Percentiles rank a stretch among this genome's conserved stretches.
These are phyloP conservation scores for Bradypodion ventrale DNA, from an alignment of 2,797 vertebrate genomes.

Conservation along the genomic window DNA sequence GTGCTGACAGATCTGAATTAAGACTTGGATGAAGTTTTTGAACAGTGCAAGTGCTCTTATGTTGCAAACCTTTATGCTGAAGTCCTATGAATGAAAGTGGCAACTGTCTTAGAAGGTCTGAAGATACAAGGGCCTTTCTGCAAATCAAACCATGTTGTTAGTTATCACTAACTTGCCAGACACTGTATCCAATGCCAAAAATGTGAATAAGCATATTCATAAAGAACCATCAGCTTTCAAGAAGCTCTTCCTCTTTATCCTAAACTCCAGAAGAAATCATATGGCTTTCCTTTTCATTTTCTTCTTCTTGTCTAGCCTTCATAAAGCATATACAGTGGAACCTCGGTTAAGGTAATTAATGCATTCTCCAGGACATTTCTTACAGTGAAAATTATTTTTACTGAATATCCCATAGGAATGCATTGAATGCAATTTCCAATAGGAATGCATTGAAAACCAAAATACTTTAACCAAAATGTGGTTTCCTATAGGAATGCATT, in stretches of 20 bases:
- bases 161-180: conserved; percentile 7
- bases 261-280: not conserved
- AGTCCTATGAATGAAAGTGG: not conserved
- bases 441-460: too few species aligned
- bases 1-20: conserved; percentile 12
- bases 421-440: too few species aligned
- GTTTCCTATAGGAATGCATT: too few species aligned
- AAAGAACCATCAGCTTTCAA: not conserved
- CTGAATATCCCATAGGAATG: too few species aligned
- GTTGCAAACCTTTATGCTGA: not conserved
- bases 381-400: too few species aligned
- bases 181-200: not conserved
- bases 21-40: conserved; percentile 29
- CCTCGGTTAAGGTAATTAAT: too few species aligned
- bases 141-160: not conserved
- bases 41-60: not conserved
- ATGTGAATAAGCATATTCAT: not conserved
- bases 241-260: not conserved
- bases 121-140: not conserved
- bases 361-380: too few species aligned
- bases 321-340: too few species aligned
- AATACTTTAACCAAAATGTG: too few species aligned
- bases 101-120: not conserved
- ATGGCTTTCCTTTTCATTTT: not conserved
- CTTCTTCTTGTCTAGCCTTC: too few species aligned